Conservation (phyloP, 53 echinoderm and acorn worm species). For the Apostichopus leukothele region DNA sequence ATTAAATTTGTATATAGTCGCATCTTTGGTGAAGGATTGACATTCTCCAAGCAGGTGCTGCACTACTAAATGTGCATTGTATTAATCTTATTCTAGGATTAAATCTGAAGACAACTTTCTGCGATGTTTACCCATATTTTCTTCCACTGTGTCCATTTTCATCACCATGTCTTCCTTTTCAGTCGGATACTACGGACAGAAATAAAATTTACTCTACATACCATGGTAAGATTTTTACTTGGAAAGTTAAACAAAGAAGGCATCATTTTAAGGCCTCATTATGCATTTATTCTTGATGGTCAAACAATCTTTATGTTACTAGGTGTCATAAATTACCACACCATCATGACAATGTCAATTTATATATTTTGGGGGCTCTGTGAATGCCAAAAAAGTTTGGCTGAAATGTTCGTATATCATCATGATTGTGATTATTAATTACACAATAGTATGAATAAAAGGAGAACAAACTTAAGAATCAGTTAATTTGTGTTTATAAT, state of each 20-base stretch:
- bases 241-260: neutral
- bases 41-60: neutral
- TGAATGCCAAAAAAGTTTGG: too few relatives aligned
- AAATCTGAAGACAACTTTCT: neutral
- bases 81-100: too few relatives aligned
- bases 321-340: neutral
- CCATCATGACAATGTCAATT: too few relatives aligned
- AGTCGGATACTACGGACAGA: slow-evolving; percentile 55
- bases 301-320: neutral
- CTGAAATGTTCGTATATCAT: too few relatives aligned
- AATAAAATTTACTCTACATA: neutral
- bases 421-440: too few relatives aligned
- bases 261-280: neutral
- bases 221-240: neutral
- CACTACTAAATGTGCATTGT: too few relatives aligned
- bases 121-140: slow-evolving; percentile 46
- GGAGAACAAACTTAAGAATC: too few relatives aligned
- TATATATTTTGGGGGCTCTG: too few relatives aligned
- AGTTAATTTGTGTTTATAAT: too few relatives aligned
- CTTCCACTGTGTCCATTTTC: slow-evolving; percentile 51
- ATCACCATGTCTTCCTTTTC: slow-evolving; percentile 58
- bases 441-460: too few relatives aligned
- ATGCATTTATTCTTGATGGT: too few relatives aligned
- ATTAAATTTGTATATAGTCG: neutral
- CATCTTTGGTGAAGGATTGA: neutral